Base-by-base conservation (phyloP, 1,140 invertebrate genomes). In the Tetramorium simillimum region DNA sequence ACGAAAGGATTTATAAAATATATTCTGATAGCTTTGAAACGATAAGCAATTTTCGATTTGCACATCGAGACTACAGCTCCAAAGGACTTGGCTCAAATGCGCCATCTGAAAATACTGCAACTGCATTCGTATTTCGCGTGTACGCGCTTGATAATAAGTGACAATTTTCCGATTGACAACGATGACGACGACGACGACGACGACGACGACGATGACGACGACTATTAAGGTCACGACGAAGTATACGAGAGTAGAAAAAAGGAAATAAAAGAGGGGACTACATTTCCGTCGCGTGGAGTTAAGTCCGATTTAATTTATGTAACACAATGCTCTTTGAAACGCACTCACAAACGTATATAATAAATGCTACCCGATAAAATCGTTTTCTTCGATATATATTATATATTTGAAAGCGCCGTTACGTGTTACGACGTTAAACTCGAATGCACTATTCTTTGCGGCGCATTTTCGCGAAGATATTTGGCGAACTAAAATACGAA, bases 81-180 rank as follows among this genome's bases (percentile, higher is more conserved):
- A 28, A 56, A 49, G 40, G 16, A 72, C 65, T 81, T 56, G 46
- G 16, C 49, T 81, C 49, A 33, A 56, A 43, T 56, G n/a, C 37
- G 43, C 33, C 37, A 46, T 37, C 56, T 89, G 91, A 91, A 91
- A 92, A 91, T 90, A 88, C 53, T 80, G 69, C 72, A 58, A 70
- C 46, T 51, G 80, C 53, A 86, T 73, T 88, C 85, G 72, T 75
- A 49, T 60, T 43, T 76, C 37, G 69, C 56, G 40, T 73, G 69
- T 75, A 58, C 43, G 69, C 43, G 24, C 69, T 62, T 40, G 69
- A 56, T 62, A 60, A 84, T 84, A 73, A 84, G 40, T 75, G 80
- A 73, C 69, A 75, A 84, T 84, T 75, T 84, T 73, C 69, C 80
- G 80, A 84, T 84, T 84, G 53, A 84, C 80, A 7, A 76, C 53